Conservation (phyloP, 2,888 invertebrate genomes). For the Xanthia icteritia region DNA sequence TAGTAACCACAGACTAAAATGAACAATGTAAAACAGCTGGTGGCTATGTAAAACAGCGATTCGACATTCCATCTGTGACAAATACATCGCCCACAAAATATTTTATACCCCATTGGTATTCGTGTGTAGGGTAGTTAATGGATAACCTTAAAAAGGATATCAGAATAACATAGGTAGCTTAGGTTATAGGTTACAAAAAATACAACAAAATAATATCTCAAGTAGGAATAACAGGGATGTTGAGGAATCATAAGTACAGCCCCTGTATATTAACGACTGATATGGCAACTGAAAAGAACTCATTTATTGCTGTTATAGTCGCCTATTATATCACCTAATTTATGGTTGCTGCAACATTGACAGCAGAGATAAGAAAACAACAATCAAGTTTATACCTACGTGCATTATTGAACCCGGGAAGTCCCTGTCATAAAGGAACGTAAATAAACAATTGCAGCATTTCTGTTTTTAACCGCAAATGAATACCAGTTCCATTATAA, state of each 20-base stretch:
- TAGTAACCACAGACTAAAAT: too few relatives aligned
- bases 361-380: background rate
- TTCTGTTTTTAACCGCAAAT: constrained; percentile 20
- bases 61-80: too few relatives aligned
- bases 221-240: background rate
- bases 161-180: too few relatives aligned
- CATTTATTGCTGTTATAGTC: background rate
- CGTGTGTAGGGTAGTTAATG: too few relatives aligned
- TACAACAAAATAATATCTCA: background rate
- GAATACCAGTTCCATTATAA: constrained; percentile 17
- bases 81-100: too few relatives aligned
- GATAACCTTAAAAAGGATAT: too few relatives aligned
- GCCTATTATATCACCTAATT: too few relatives aligned
- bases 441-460: constrained; percentile 12
- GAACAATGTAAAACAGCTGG: too few relatives aligned
- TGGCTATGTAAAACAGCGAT: too few relatives aligned
- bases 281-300: background rate
- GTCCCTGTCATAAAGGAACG: background rate
- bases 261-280: too few relatives aligned
- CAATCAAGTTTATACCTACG: background rate
- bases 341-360: background rate
- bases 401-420: background rate
- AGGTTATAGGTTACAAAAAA: too few relatives aligned
- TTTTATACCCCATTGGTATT: too few relatives aligned
- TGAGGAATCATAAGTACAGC: background rate